Evolutionary conservation across 1,140 invertebrate species (phyloP), one percentile per base, ranked within the genome.

Genomic region (Goniozus legneri): DNA sequence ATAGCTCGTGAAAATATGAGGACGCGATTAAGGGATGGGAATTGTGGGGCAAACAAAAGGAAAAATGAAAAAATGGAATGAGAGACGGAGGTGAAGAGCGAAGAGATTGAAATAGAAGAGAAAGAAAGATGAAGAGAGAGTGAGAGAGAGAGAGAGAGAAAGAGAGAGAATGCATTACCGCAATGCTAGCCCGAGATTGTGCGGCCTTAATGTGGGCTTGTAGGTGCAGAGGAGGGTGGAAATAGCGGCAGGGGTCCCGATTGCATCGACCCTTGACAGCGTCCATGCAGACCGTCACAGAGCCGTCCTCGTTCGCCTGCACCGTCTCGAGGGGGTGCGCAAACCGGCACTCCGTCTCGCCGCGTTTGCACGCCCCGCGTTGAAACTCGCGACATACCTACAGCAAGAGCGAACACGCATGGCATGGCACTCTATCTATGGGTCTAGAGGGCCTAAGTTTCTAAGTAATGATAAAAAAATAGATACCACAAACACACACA

Each of bases 371-470:
- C 82, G 88, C 89, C 81, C 93, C 92, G 79, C 92, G 91, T 86
- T 94, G 90, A 86, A 88, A 96, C 84, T 96, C 93, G 82, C 92
- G 91, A 88, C 93, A 97, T 83, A 97, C 92, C 93, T 97, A 88
- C 77, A 80, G 76, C 72, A 75, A 71, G 72, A 74, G 73, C 72
- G 74, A 75, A 76, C 71, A 73, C 69, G 69, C 73, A 73, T 74
- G 71, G 73, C 69, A 72, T 69, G 73, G 70, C 71, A 74, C 72
- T 72, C 71, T 70, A 73, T 73, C 73, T 75, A 75, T 69, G 58
- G 62, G 61, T 60, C 56, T 50, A 44, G 49, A 44, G 38, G 40
- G 52, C 47, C 24, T 46, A 18, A 18, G 36, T 20, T 7, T n/a
- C 36, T 22, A n/a, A n/a, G n/a, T n/a, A n/a, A n/a, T n/a, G n/a